Evolutionary conservation across 2,113 vertebrate species (phyloP).

Genomic region (Strix uralensis): DNA sequence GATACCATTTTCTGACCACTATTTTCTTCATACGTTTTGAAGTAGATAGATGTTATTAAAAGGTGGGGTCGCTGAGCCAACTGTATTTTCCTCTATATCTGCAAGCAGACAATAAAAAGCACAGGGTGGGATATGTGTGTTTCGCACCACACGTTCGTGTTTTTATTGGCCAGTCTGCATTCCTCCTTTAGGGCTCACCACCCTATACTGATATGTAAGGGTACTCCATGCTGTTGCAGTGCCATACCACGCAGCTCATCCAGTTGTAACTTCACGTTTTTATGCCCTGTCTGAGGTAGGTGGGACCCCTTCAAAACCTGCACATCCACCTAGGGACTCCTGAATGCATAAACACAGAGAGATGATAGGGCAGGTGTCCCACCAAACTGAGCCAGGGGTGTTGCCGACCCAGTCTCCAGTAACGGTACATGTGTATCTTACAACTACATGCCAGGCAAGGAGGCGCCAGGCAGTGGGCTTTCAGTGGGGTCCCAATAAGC

Average conservation of each 20-base stretch:
- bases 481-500: background rate
- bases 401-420: background rate
- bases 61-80: background rate
- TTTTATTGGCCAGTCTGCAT: background rate
- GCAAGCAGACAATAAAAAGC: background rate
- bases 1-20: background rate
- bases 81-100: background rate
- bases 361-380: background rate
- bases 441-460: background rate
- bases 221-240: background rate
- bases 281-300: background rate
- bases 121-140: background rate
- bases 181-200: background rate
- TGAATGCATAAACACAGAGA: background rate
- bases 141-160: accelerated
- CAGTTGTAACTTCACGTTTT: background rate
- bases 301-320: background rate
- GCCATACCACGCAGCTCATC: accelerated
- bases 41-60: background rate
- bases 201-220: background rate
- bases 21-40: background rate
- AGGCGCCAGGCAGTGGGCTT: background rate
- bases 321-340: background rate
- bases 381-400: background rate
- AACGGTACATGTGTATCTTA: background rate